Evolutionary conservation across 2,113 vertebrate species (phyloP).

Genomic region (Hassar affinis): DNA sequence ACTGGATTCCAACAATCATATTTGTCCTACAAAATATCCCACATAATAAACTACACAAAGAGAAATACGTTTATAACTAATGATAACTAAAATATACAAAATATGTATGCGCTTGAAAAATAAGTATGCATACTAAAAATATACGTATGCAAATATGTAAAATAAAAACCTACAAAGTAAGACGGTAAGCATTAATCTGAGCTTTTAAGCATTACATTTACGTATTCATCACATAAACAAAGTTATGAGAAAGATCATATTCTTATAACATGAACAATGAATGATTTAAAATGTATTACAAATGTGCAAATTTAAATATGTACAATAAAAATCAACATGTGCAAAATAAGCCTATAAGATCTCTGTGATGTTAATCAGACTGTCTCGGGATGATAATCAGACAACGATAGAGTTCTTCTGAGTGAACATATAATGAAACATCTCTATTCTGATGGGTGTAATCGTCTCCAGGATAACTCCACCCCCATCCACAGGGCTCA

Average conservation of each 20-base stretch:
- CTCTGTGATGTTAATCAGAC: too few relatives aligned
- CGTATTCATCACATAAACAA: background rate
- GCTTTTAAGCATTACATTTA: too few relatives aligned
- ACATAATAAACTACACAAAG: background rate
- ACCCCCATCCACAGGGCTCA: background rate
- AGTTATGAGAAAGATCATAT: background rate
- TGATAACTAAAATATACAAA: background rate
- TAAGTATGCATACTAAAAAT: background rate
- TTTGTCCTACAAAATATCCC: background rate
- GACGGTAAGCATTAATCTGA: too few relatives aligned
- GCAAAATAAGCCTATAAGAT: too few relatives aligned
- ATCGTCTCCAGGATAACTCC: background rate
- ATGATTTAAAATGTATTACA: background rate
- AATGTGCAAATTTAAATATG: background rate
- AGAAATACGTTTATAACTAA: background rate
- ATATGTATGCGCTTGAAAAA: background rate
- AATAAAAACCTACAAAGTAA: background rate
- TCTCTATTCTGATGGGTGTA: too few relatives aligned
- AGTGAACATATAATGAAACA: background rate
- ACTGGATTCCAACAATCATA: background rate
- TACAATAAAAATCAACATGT: background rate
- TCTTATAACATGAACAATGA: background rate
- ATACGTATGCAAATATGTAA: too few relatives aligned
- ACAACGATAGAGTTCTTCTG: background rate
- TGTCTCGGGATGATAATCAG: too few relatives aligned